These are phyloP conservation scores for Rhodophaea formosa DNA, from an alignment of 2,888 invertebrate genomes.

Conservation along the genomic window DNA sequence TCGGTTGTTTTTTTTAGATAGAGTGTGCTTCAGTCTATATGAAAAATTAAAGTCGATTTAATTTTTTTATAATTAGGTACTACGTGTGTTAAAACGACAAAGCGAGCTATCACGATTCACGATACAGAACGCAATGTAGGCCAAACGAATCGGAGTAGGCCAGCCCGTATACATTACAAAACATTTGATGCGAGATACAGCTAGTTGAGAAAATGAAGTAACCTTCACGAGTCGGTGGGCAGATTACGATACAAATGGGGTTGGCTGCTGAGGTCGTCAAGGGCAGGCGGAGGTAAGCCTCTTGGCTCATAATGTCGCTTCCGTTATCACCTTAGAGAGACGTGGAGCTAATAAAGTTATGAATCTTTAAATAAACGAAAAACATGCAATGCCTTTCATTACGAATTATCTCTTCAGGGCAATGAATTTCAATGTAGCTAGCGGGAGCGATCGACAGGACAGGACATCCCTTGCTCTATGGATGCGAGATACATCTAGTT, in stretches of 20 bases:
- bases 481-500: too few relatives aligned
- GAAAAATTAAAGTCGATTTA: too few relatives aligned
- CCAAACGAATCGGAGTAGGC: constrained; percentile 49
- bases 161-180: constrained; percentile 32
- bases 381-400: too few relatives aligned
- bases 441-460: too few relatives aligned
- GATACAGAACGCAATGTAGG: constrained; percentile 38
- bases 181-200: constrained; percentile 28
- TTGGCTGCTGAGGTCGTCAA: constrained; percentile 36
- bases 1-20: too few relatives aligned
- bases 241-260: constrained; percentile 43
- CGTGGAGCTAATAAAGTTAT: too few relatives aligned
- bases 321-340: constrained; percentile 60
- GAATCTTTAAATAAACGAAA: too few relatives aligned
- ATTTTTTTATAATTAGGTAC: too few relatives aligned
- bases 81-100: constrained; percentile 1
- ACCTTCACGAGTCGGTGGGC: constrained; percentile 42
- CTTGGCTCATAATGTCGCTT: constrained; percentile 42
- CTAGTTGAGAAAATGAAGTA: constrained; percentile 24
- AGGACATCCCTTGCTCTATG: too few relatives aligned
- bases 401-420: too few relatives aligned
- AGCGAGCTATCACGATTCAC: constrained; percentile 16
- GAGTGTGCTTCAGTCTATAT: too few relatives aligned
- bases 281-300: constrained; percentile 44
- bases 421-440: too few relatives aligned